Conservation (phyloP, 2,113 vertebrate species). For the Rutilus rutilus region DNA sequence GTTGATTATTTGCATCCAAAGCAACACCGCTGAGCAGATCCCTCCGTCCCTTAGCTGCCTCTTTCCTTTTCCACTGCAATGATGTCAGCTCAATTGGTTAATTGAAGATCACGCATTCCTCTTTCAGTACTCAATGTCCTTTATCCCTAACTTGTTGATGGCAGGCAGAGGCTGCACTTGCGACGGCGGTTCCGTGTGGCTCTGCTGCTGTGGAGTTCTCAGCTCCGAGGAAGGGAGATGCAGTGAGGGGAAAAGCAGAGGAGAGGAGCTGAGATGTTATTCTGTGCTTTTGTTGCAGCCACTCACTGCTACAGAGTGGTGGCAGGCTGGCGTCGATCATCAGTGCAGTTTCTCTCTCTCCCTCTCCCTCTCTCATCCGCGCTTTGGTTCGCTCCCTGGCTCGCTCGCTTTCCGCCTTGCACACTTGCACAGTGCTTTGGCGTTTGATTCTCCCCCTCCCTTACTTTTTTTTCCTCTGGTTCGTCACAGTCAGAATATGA, state of each 20-base stretch:
- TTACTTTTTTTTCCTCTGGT: constrained; percentile 56
- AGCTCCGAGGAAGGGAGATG: constrained; percentile 88
- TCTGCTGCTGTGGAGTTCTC: constrained; percentile 89
- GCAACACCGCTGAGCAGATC: constrained; percentile 70
- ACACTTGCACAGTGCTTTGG: constrained; percentile 44
- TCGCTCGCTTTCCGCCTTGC: constrained; percentile 54
- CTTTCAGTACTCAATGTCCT: constrained; percentile 77
- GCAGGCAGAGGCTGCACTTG: constrained; percentile 87
- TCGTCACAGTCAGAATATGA: constrained; percentile 78
- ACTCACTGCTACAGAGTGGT: constrained; percentile 96
- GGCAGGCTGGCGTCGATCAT: constrained; percentile 97
- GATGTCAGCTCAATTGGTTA: constrained; percentile 81
- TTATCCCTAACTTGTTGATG: constrained; percentile 97
- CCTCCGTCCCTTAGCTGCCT: constrained; percentile 60
- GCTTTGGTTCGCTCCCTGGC: constrained; percentile 12
- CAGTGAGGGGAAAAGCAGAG: constrained; percentile 70
- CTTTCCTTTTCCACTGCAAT: constrained; percentile 70
- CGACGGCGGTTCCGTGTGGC: constrained; percentile 80
- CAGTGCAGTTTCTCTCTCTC: constrained; percentile 84
- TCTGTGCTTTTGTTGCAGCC: constrained; percentile 95
- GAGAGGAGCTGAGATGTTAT: constrained; percentile 75
- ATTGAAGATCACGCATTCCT: constrained; percentile 80
- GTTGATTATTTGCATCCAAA: constrained; percentile 76
- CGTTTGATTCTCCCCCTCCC: constrained; percentile 48
- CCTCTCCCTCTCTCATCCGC: constrained; percentile 43